Evolutionary conservation across 37 sponge, comb jelly and placozoan species (phyloP), one percentile per base, ranked within the genome.

Genomic region (Chondrilla cf. caribensis): DNA sequence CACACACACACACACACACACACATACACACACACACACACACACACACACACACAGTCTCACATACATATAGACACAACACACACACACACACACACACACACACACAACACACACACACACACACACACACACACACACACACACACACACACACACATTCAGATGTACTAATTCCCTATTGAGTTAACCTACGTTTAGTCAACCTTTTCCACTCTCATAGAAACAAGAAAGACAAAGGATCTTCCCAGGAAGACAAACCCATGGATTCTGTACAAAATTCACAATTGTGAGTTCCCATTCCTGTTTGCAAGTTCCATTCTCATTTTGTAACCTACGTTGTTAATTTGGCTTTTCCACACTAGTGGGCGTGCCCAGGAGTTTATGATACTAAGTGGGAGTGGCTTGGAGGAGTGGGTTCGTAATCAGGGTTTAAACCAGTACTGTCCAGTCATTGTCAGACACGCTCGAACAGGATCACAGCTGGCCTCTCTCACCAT

Each of bases 371-470:
- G 76, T 40, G 41, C 76, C 76, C 76, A 73, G 6, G 76, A 73
- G 44, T 73, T 73, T 42, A 73, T 73, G 76, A 73, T 73, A 21
- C 76, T 73, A 1, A 24, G 40, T 40, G 76, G 36, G 44, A 39
- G 24, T 37, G 44, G 41, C 41, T 73, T 73, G 76, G 76, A 73
- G 44, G 86, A 82, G 42, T 93, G 94, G 94, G 73, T 93, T 31
- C 26, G 47, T 29, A 84, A 82, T 36, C 84, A 89, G 38, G 94
- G 94, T 7, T 88, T 93, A 26, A 68, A 81, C 4, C 88, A 87
- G 64, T 93, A 90, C 70, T 59, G 71, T 33, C 60, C 67, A 21
- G 33, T 58, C 0, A 84, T 93, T 62, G 39, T 80, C 24, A 17
- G 43, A n/a, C 76, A 73, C 43, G 24, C 44, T 15, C 19, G 76